Conservation (phyloP, 1,140 invertebrate genomes). For the Aphelinus atriplicis region DNA sequence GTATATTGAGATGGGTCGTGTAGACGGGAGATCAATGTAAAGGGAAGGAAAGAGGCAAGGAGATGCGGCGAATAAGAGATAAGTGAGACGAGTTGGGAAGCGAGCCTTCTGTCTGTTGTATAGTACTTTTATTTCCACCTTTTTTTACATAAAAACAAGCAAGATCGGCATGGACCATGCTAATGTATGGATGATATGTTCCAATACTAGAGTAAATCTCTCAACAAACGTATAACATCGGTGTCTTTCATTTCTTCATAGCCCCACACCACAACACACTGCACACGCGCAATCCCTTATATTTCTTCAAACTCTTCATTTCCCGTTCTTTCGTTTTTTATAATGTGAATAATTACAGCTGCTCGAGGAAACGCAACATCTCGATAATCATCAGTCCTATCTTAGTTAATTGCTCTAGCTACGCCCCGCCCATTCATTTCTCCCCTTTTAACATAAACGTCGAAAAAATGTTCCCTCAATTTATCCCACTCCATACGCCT, state of each 20-base stretch:
- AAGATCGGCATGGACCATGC: conserved; percentile 61
- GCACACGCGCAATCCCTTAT: background rate
- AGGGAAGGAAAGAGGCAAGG: conserved; percentile 34
- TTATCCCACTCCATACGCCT: no score
- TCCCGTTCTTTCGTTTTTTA: background rate
- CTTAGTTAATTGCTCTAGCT: no score
- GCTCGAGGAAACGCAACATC: no score
- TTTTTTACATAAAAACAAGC: conserved; percentile 63
- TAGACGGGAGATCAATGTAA: conserved; percentile 32
- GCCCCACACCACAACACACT: no score
- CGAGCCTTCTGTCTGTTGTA: conserved; percentile 61
- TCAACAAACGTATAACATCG: conserved; percentile 54
- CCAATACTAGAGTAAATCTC: conserved; percentile 64
- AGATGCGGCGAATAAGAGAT: conserved; percentile 37
- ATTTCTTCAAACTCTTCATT: conserved; percentile 28
- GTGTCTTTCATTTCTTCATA: conserved; percentile 20
- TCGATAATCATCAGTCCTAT: no score
- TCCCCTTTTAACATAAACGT: no score
- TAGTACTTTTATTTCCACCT: conserved; percentile 66
- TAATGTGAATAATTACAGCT: background rate
- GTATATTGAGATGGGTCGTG: conserved; percentile 18
- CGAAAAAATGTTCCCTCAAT: no score
- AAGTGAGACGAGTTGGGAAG: conserved; percentile 47
- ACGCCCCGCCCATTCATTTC: no score
- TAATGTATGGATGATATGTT: conserved; percentile 64